Base-by-base conservation (phyloP, 2,113 vertebrate species). In the Sorex araneus region DNA sequence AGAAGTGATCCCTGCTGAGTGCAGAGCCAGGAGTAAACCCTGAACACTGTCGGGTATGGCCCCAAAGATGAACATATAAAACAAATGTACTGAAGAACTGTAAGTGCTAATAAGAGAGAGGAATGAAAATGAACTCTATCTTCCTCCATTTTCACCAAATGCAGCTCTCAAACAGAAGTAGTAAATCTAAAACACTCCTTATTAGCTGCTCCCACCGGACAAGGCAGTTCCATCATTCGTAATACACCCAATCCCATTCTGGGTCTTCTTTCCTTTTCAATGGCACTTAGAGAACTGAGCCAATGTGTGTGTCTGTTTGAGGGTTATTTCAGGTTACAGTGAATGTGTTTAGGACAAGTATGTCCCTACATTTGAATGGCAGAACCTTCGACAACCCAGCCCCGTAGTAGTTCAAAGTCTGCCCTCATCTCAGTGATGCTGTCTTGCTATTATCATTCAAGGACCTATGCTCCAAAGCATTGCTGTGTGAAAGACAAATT, bases 91-190 rank as follows among this genome's bases (percentile, higher is more conserved):
- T 60, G 57, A 32, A 88, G 82, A 82, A 66, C 21, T 34, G 3
- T 69, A 86, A 76, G 32, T 80, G 28, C 64, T 57, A 32, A 77
- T 54, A 77, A 80, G 9, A 18, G 15, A 19, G 67, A 54, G 67
- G 47, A 85, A 82, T 23, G 32, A 27, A 73, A 80, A 86, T 71
- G 11, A 36, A 11, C 40, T 80, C 32, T 11, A 36, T 71, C n/a
- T 66, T 27, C 60, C 19, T 70, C 23, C 19, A 25, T 73, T 40
- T 82, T 5, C 3, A n/a, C 19, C 66, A 70, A 78, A 27, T 34
- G 50, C 19, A 75, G 19, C 43, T 89, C 87, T 76, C 85, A 91
- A 11, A 80, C 2, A 43, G 77, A 87, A 73, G 40, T 21, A 74
- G 47, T 69, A 54, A 11, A 6, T 69, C n/a, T 66, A 21, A 80